A percentile compares a stretch with the other conserved stretches of the same genome.
Conservation (phyloP, 2,113 vertebrate species). For the Parotia lawesii region DNA sequence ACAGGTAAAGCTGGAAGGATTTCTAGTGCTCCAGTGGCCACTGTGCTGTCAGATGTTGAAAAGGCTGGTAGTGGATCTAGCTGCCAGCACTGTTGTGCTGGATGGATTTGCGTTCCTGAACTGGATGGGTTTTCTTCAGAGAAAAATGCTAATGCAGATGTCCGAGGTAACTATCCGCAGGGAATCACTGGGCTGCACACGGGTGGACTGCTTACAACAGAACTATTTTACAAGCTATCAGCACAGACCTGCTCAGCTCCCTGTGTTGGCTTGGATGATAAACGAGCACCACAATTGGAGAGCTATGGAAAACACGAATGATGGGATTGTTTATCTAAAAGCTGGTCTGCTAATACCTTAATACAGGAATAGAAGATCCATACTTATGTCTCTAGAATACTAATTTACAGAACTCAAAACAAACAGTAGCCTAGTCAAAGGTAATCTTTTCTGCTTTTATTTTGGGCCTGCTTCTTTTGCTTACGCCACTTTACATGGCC, state of each 20-base stretch:
- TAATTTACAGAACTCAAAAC: not conserved
- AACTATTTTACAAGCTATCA: accelerated
- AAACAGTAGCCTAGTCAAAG: not conserved
- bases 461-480: not conserved
- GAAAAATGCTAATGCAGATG: not conserved
- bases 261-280: not conserved
- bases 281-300: not conserved
- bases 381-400: not conserved
- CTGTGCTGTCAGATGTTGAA: not conserved
- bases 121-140: not conserved
- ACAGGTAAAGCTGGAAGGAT: not conserved
- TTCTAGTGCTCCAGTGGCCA: accelerated
- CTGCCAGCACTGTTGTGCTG: not conserved
- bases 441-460: not conserved
- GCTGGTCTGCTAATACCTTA: not conserved
- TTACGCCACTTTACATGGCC: not conserved
- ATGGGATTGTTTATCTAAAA: not conserved
- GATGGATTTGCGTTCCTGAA: not conserved
- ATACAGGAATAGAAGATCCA: not conserved
- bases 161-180: not conserved
- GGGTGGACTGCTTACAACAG: not conserved
- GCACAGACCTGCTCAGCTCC: accelerated
- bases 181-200: accelerated
- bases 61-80: not conserved
- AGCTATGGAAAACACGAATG: not conserved